phyloP scores from a whole-genome alignment of 2,797 vertebrate genomes.

The Enteromius paludinosus region DNA sequence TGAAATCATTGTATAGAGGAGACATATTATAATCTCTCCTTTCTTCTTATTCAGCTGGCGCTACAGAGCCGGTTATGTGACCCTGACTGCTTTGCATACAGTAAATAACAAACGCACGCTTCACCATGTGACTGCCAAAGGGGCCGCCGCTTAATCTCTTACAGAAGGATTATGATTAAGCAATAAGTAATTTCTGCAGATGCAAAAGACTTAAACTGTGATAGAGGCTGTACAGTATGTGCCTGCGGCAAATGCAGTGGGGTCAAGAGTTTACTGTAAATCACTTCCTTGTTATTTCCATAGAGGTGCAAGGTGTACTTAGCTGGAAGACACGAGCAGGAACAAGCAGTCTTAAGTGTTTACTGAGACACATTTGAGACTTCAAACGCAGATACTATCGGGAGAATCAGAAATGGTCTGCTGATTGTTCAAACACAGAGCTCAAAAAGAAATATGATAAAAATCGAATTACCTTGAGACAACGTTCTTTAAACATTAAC shows the following conservation, averaged over 20 bases:
- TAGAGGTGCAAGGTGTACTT: conserved; percentile 46
- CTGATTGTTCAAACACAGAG: conserved; percentile 63
- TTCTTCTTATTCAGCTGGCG: conserved; percentile 20
- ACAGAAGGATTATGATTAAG: conserved; percentile 27
- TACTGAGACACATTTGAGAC: conserved; percentile 78
- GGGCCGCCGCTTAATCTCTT: conserved; percentile 4
- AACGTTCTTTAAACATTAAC: neutral
- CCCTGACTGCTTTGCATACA: conserved; percentile 3
- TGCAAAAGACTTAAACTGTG: neutral
- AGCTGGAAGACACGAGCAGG: conserved; percentile 63
- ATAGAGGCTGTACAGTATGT: neutral
- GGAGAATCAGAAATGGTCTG: neutral
- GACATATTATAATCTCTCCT: neutral
- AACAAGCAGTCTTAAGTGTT: conserved; percentile 67
- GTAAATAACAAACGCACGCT: conserved; percentile 6
- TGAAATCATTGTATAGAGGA: neutral
- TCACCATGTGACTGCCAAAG: conserved; percentile 1
- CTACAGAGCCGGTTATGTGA: conserved; percentile 30
- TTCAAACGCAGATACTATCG: conserved; percentile 72
- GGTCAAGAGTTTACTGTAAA: conserved; percentile 34
- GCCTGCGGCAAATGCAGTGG: neutral
- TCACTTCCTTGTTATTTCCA: conserved; percentile 18
- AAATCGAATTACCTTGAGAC: neutral
- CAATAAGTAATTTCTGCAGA: conserved; percentile 21
- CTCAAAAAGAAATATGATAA: conserved; percentile 34